Percentiles rank a stretch among this genome's conserved stretches.
Evolutionary conservation across 92 coral and sea anemone genomes (phyloP).

Genomic region (Epizoanthus ramosus): DNA sequence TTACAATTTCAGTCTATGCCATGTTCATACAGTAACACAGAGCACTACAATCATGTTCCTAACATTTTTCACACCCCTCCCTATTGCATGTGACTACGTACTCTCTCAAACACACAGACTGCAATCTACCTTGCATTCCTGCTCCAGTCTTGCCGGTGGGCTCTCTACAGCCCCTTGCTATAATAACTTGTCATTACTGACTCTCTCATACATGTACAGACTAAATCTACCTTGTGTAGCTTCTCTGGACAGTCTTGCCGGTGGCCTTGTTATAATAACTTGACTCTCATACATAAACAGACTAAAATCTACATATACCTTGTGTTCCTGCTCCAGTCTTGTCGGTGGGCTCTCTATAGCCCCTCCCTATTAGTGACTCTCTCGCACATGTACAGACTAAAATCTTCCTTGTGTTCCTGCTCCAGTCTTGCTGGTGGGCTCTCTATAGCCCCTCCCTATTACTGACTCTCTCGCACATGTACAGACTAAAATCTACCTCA

Average conservation of each 20-base stretch:
- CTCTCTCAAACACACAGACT: too few relatives aligned
- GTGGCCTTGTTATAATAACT: too few relatives aligned
- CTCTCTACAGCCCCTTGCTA: too few relatives aligned
- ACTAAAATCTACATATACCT: conserved; percentile 54
- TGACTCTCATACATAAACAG: too few relatives aligned
- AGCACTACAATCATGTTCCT: conserved; percentile 39
- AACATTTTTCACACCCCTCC: too few relatives aligned
- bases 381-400: too few relatives aligned
- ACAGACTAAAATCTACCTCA: conserved; percentile 58
- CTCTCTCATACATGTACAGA: too few relatives aligned
- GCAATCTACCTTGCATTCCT: conserved; percentile 76
- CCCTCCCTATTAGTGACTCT: too few relatives aligned
- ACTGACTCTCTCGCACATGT: too few relatives aligned
- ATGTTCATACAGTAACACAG: conserved; percentile 53
- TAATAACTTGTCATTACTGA: too few relatives aligned
- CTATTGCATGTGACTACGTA: too few relatives aligned
- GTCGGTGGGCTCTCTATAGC: conserved; percentile 10
- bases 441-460: too few relatives aligned
- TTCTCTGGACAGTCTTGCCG: conserved; percentile 77
- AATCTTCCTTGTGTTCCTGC: conserved; percentile 76
- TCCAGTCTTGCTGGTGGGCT: conserved; percentile 63
- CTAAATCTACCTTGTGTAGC: conserved; percentile 76
- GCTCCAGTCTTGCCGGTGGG: conserved; percentile 65
- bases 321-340: conserved; percentile 79
- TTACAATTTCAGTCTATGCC: conserved; percentile 54